Evolutionary conservation across 2,113 vertebrate genomes (phyloP), one percentile per base, ranked within the genome.

Genomic region (Sylvia atricapilla): DNA sequence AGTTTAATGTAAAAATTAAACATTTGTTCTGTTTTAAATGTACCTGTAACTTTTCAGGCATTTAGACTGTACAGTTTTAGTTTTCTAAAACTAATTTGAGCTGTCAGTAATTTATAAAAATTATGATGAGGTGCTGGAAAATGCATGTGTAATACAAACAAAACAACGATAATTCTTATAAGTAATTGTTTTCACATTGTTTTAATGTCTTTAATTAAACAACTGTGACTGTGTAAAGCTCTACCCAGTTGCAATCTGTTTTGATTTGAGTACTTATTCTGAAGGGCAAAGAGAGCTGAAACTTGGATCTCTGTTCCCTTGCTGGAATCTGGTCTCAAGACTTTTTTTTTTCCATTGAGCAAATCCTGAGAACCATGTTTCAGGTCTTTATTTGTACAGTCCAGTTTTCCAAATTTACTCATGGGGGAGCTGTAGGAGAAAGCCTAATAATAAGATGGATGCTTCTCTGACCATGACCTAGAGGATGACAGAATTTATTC

Each of bases 221-320:
- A 82, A 43, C 20, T 76, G 28, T 62, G 52, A 7, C 27, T 69
- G 10, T 46, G n/a, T 72, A 79, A 84, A 75, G 56, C 43, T 84
- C 64, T 86, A 59, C 37, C 7, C 39, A 31, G 16, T 52, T 86
- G 56, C 56, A 81, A 16, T 84, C 68, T 84, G 5, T 77, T 89
- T 84, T 47, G 76, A 55, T 73, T 81, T 83, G 69, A 70, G 56
- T 81, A 25, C 30, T 89, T 90, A 23, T 62, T 83, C 59, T 83
- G 63, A 95, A 92, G 44, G 35, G 60, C 68, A 43, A 56, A 84
- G 53, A 64, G 31, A 7, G 10, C 41, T 74, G 63, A 74, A 89
- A 74, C 64, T 95, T 94, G 78, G 55, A 77, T 90, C 76, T 92
- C 47, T 84, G 66, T 72, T 73, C 66, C 27, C n/a, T 87, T 87